Evolutionary conservation across 2,888 invertebrate species (phyloP).

Genomic region (Macrophya alboannulata): DNA sequence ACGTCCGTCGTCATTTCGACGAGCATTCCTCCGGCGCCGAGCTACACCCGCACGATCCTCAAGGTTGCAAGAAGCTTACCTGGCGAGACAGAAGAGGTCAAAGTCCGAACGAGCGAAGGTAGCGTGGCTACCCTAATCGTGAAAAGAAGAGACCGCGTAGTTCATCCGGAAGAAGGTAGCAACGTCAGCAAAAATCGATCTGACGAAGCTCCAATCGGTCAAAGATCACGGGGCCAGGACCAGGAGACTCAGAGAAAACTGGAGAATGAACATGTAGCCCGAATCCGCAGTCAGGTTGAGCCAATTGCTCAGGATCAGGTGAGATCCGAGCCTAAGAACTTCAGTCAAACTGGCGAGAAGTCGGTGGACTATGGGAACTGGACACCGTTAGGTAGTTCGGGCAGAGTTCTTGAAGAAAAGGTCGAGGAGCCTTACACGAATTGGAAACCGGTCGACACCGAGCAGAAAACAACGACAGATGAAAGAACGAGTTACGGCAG

Average conservation of each 20-base stretch:
- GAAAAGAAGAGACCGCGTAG: conserved; percentile 83
- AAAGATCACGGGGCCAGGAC: conserved; percentile 52
- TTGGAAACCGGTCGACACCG: conserved; percentile 82
- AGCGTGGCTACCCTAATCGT: conserved; percentile 90
- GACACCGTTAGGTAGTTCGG: conserved; percentile 71
- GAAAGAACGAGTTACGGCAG: conserved; percentile 64
- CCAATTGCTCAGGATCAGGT: not conserved
- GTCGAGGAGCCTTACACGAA: conserved; percentile 63
- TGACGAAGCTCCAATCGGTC: conserved; percentile 31
- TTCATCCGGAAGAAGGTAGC: conserved; percentile 79
- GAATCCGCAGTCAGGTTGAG: conserved; percentile 61
- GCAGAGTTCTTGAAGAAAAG: conserved; percentile 63
- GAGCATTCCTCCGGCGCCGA: conserved; percentile 80
- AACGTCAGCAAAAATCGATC: conserved; percentile 52
- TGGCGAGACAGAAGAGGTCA: conserved; percentile 89
- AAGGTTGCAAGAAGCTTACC: conserved; percentile 91
- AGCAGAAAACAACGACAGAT: conserved; percentile 80
- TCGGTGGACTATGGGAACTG: conserved; percentile 71
- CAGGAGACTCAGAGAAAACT: conserved; percentile 63
- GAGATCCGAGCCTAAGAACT: conserved; percentile 37
- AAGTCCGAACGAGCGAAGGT: conserved; percentile 89
- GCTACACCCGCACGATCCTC: conserved; percentile 87
- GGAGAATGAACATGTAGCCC: conserved; percentile 68
- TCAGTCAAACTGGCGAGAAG: conserved; percentile 39
- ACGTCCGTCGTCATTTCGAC: conserved; percentile 79